Evolutionary conservation across 2,888 invertebrate species (phyloP).

Genomic region (Cosmorhoe ocellata): DNA sequence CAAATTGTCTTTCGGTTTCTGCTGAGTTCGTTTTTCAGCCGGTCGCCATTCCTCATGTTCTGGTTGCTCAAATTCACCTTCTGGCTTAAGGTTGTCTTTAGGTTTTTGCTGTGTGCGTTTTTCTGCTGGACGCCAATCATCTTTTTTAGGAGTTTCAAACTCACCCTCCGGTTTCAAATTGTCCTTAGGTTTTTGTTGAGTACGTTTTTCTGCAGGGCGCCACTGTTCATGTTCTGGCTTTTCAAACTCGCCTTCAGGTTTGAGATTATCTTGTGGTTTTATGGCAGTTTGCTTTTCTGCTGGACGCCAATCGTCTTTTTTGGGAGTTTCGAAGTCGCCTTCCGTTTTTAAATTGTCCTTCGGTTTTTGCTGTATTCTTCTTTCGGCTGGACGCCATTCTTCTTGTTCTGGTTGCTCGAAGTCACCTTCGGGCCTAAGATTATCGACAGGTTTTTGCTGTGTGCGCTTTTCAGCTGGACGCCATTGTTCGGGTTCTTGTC

Average conservation of each 20-base stretch:
- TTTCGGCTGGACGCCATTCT: slow-evolving; percentile 67
- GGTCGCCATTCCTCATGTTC: slow-evolving; percentile 67
- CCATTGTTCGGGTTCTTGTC: slow-evolving; percentile 59
- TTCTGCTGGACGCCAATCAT: slow-evolving; percentile 59
- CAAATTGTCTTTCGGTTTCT: slow-evolving; percentile 43
- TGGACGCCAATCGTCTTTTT: slow-evolving; percentile 60
- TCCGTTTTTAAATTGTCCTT: slow-evolving; percentile 65
- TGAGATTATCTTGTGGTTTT: slow-evolving; percentile 71
- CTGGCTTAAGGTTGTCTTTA: slow-evolving; percentile 63
- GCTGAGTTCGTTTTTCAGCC: slow-evolving; percentile 69
- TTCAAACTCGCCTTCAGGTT: slow-evolving; percentile 75
- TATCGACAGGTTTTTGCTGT: slow-evolving; percentile 77
- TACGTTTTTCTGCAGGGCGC: slow-evolving; percentile 57
- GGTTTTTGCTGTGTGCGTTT: slow-evolving; percentile 58
- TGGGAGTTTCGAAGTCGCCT: slow-evolving; percentile 44
- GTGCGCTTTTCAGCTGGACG: slow-evolving; percentile 66
- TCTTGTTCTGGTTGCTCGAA: slow-evolving; percentile 73
- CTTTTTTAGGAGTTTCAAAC: slow-evolving; percentile 63
- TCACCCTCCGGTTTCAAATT: slow-evolving; percentile 83
- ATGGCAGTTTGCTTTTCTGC: slow-evolving; percentile 53
- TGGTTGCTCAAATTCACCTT: not conserved
- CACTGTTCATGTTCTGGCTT: slow-evolving; percentile 42
- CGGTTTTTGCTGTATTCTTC: slow-evolving; percentile 56
- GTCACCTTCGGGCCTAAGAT: slow-evolving; percentile 82
- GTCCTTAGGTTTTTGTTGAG: slow-evolving; percentile 19